Evolutionary conservation across 1,140 invertebrate genomes (phyloP).

Genomic region (Adelges cooleyi): DNA sequence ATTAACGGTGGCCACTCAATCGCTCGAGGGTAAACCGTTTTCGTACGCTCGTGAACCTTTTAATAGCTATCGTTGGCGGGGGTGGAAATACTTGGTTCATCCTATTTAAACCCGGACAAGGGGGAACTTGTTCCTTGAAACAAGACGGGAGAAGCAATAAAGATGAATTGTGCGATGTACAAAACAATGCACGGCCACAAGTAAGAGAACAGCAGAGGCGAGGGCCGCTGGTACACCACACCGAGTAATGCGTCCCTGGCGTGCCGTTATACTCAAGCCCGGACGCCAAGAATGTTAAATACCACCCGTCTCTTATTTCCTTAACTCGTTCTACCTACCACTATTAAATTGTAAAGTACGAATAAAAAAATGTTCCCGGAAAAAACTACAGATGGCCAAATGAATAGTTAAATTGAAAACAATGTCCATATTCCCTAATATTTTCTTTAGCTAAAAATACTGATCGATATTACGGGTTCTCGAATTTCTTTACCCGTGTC

Average conservation of each 20-base stretch:
- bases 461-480: no score
- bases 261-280: background rate
- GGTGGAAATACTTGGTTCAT: background rate
- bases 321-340: background rate
- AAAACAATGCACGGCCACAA: background rate
- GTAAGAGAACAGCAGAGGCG: background rate
- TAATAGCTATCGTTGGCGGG: background rate
- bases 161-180: slow-evolving; percentile 4
- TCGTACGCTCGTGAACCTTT: no score
- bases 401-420: no score
- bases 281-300: slow-evolving; percentile 1
- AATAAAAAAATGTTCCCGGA: no score
- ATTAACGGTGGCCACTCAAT: no score
- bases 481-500: no score
- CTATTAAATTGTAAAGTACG: no score
- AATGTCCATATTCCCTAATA: no score
- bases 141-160: background rate
- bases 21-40: no score
- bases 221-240: background rate
- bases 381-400: no score
- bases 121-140: background rate
- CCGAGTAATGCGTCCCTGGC: background rate
- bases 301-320: background rate
- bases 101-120: background rate
- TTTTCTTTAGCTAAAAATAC: no score